Evolutionary conservation across 1,140 invertebrate genomes (phyloP), one percentile per base, ranked within the genome.

Genomic region (Micrasema longulum): DNA sequence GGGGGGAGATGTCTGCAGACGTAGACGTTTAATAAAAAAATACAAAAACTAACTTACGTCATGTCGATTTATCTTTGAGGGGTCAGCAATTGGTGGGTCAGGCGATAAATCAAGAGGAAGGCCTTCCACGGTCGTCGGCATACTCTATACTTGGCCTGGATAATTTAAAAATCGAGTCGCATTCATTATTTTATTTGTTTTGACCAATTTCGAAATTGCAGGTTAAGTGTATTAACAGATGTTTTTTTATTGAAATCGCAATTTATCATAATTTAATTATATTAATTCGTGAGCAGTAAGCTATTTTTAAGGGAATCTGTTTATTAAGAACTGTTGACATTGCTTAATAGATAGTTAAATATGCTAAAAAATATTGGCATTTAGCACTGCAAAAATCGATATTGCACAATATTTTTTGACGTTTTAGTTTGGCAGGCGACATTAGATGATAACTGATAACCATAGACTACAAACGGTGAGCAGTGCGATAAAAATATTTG

Each of bases 11-110:
- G 53, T 69, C 67, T 47, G 53, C 7, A 16, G 53, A 14, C 11
- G 43, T 11, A 69, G 35, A 69, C 53, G 12, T 11, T 43, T 9
- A n/a, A n/a, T n/a, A 60, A 60, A 47, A 57, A 62, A 53, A 1
- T n/a, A n/a, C n/a, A n/a, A n/a, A n/a, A n/a, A 63, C 18, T 35
- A 20, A 48, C 71, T 72, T 72, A 72, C 71, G 71, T 72, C 71
- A 72, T 72, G 48, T 16, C 55, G 12, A n/a, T 48, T 72, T 60
- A 72, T 72, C 71, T 67, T 47, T 18, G 31, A 11, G 14, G 43
- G 71, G 71, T 67, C 64, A 62, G 11, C 48, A 43, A 23, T 36
- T 48, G 71, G 1, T 41, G 71, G 71, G 71, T 72, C 64, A 38
- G 53, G 64, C 18, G 71, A 72, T 68, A 72, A 62, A 11, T 67